Evolutionary conservation across 2,113 vertebrate genomes (phyloP), one percentile per base, ranked within the genome.

Genomic region (Globicephala melas): DNA sequence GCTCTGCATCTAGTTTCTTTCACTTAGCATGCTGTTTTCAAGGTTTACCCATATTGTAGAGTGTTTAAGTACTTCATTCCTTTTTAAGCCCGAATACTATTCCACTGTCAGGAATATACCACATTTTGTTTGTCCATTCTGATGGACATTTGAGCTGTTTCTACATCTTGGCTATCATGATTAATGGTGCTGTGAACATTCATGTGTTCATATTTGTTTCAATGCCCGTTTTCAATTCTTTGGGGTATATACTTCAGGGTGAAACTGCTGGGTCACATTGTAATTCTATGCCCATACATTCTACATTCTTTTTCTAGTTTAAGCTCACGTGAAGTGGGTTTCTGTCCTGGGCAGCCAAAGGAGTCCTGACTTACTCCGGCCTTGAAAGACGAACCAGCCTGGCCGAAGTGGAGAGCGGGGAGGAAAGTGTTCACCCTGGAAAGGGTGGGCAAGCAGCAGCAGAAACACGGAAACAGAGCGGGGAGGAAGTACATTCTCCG

Each of bases 1-100:
- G 11, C 68, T 82, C 74, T 74, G 65, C 28, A 12, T 62, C 55
- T 84, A 38, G 25, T 25, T 94, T 89, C n/a, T 89, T 79, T 84
- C 28, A 68, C 20, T 83, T 85, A 55, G 47, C 21, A 17, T 36
- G n/a, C 65, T 88, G 47, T 47, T 90, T 79, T 82, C 73, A n/a
- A 62, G n/a, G 31, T 77, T 90, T 33, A 33, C 88, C 17, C 17
- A 21, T 28, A 28, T 14, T 33, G n/a, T 50, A 44, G 92, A 36
- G 26, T 73, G 31, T 68, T 67, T 58, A 88, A 50, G 28, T 15
- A 21, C 8, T 44, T 44, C 33, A 13, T 84, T 89, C 38, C 73
- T 94, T 41, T 83, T 44, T 26, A 41, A 36, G 67, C 21, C 44
- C n/a, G 8, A 92, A 36, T 74, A 53, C 13, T 70, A 55, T 38